These are phyloP conservation scores for Sisyra terminalis DNA, from an alignment of 2,888 invertebrate genomes.

Conservation along the genomic window DNA sequence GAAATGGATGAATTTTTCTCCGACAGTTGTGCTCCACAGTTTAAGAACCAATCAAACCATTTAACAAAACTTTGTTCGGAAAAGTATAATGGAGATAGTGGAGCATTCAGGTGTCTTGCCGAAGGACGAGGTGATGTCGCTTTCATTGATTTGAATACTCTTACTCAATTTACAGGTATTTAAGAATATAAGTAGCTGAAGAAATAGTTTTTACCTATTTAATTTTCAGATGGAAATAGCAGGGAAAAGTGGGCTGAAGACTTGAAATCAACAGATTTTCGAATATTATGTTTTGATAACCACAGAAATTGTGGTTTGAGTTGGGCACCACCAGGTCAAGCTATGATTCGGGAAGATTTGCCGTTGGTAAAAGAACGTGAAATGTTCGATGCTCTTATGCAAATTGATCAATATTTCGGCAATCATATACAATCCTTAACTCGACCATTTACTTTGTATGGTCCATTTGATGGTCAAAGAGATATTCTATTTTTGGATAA, in stretches of 20 bases:
- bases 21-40: constrained; percentile 42
- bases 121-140: constrained; percentile 60
- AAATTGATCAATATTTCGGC: constrained; percentile 55
- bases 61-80: constrained; percentile 20
- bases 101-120: constrained; percentile 47
- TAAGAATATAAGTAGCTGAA: constrained; percentile 6
- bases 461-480: constrained; percentile 41
- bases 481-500: constrained; percentile 50
- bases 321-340: constrained; percentile 51
- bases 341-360: constrained; percentile 41
- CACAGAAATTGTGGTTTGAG: constrained; percentile 38
- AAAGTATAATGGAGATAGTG: constrained; percentile 34
- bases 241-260: constrained; percentile 27
- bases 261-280: constrained; percentile 28
- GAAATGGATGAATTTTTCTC: constrained; percentile 41
- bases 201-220: constrained; percentile 14
- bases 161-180: constrained; percentile 41
- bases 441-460: constrained; percentile 52
- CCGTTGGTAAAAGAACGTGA: constrained; percentile 43
- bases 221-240: constrained; percentile 27
- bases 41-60: constrained; percentile 17
- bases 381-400: constrained; percentile 48
- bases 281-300: constrained; percentile 37
- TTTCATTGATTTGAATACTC: constrained; percentile 47
- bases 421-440: constrained; percentile 36